phyloP scores from a whole-genome alignment of 2,888 invertebrate genomes.

The Erebia aethiops region DNA sequence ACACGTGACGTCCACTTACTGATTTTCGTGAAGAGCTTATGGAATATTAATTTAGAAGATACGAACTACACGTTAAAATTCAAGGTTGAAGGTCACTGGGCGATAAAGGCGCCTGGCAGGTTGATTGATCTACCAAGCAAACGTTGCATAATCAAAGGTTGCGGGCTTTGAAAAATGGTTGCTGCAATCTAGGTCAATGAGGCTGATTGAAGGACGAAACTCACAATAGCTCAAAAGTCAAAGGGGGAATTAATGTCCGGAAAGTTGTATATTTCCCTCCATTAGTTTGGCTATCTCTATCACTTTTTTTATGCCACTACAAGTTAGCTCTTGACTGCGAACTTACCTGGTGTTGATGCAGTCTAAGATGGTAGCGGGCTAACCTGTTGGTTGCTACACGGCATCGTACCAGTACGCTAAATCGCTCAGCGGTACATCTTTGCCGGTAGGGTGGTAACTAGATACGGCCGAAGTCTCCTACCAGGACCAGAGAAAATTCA shows the following conservation, averaged over 20 bases:
- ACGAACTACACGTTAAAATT: constrained; percentile 3
- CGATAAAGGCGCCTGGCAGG: constrained; percentile 26
- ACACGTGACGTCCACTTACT: not conserved
- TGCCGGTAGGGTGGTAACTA: no score
- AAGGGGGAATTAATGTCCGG: constrained; percentile 4
- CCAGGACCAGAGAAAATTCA: no score
- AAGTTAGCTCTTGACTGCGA: no score
- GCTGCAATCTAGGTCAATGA: constrained; percentile 24
- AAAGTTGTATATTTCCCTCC: constrained; percentile 1
- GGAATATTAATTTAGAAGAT: constrained; percentile 13
- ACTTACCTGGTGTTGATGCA: no score
- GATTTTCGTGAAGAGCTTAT: constrained; percentile 8
- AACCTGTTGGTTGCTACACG: no score
- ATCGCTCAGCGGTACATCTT: no score
- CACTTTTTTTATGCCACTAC: no score
- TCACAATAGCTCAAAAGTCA: constrained; percentile 7
- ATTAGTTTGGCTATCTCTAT: not conserved
- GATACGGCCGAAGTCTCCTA: no score
- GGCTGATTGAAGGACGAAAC: constrained; percentile 19
- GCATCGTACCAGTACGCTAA: no score
- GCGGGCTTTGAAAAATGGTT: constrained; percentile 23
- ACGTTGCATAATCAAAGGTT: constrained; percentile 20
- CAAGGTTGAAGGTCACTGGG: constrained; percentile 21
- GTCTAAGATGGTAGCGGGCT: no score
- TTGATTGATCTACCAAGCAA: constrained; percentile 35